Evolutionary conservation across 2,797 vertebrate species (phyloP).

Genomic region (Pseudocheirus occidentalis): DNA sequence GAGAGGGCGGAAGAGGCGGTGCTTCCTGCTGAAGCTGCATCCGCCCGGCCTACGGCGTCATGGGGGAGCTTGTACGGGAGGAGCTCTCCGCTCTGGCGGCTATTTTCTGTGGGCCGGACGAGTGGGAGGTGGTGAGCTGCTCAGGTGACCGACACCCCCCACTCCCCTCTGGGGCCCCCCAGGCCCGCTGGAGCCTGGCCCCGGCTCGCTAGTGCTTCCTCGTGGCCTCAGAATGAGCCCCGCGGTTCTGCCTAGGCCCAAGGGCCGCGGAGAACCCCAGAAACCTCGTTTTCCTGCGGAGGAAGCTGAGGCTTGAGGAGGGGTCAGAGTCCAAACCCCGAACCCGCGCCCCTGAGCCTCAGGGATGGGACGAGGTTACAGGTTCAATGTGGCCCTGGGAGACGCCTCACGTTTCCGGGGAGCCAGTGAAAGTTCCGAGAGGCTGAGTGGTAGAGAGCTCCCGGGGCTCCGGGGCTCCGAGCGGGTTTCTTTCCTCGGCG

Average conservation of each 20-base stretch:
- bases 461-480: no score
- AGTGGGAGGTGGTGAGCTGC: constrained; percentile 85
- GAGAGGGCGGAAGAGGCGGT: neutral
- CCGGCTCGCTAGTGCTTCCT: fast-evolving
- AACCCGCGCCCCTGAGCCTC: neutral
- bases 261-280: neutral
- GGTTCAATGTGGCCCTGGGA: neutral
- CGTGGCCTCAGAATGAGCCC: no score
- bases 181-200: neutral
- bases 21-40: fast-evolving
- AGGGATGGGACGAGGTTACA: no score
- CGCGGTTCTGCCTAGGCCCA: no score
- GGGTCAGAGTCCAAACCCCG: no score
- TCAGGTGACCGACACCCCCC: constrained; percentile 79
- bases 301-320: no score
- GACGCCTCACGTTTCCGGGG: neutral
- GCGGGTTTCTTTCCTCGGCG: neutral
- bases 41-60: neutral
- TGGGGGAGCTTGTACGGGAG: constrained; percentile 81
- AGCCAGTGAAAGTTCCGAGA: fast-evolving
- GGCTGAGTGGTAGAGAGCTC: no score
- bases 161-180: no score
- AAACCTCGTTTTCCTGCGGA: neutral
- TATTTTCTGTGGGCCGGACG: constrained; percentile 87
- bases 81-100: constrained; percentile 86